These are phyloP conservation scores for Drosophila novamexicana DNA, from an alignment of 1,140 invertebrate species.

Conservation along the genomic window DNA sequence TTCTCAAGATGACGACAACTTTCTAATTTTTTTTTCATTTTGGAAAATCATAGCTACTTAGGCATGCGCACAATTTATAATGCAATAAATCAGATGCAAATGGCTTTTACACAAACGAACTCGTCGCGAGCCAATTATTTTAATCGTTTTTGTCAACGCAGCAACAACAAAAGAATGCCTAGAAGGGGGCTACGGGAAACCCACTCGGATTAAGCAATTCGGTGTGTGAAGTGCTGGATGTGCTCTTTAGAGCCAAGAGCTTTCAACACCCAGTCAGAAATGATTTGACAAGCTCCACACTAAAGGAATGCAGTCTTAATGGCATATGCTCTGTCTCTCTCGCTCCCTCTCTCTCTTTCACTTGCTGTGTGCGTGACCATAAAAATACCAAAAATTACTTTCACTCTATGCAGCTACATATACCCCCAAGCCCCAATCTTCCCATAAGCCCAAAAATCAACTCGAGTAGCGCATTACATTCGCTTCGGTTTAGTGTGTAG, in stretches of 20 bases:
- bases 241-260: conserved; percentile 56
- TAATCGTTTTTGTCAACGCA: conserved; percentile 75
- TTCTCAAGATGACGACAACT: conserved; percentile 57
- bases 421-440: not conserved
- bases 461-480: conserved; percentile 60
- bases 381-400: conserved; percentile 77
- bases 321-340: conserved; percentile 40
- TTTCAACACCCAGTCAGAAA: conserved; percentile 70
- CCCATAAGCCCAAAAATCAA: conserved; percentile 14
- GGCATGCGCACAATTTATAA: conserved; percentile 82
- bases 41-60: conserved; percentile 75
- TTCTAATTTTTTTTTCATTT: conserved; percentile 47
- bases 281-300: conserved; percentile 58
- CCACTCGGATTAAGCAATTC: conserved; percentile 76
- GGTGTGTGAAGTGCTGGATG: conserved; percentile 60
- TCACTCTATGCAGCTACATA: conserved; percentile 48
- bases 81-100: conserved; percentile 78
- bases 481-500: conserved; percentile 31
- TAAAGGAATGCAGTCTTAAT: conserved; percentile 73
- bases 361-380: conserved; percentile 21
- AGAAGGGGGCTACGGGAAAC: conserved; percentile 20
- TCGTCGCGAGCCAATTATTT: conserved; percentile 80
- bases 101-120: conserved; percentile 66
- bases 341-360: not conserved
- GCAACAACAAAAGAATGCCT: conserved; percentile 57